Conservation (phyloP, 1,140 invertebrate species). For the Dufourea novaeangliae region DNA sequence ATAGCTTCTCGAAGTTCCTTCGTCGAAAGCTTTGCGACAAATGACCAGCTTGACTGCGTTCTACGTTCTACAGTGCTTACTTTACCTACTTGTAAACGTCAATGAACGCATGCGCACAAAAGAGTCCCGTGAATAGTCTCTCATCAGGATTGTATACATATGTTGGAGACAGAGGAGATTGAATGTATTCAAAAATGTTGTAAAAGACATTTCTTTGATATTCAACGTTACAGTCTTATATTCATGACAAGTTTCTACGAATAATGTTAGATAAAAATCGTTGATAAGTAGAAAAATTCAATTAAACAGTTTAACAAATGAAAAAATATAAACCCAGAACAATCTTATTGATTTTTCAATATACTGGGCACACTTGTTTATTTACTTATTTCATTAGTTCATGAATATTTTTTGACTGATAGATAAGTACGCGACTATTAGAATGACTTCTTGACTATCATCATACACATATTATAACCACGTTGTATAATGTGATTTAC, state of each 20-base stretch:
- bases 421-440: neutral
- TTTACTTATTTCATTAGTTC: neutral
- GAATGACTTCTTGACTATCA: neutral
- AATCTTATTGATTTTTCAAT: constrained; percentile 50
- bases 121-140: constrained; percentile 24
- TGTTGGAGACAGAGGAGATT: constrained; percentile 30
- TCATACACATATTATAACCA: neutral
- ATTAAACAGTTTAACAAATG: neutral
- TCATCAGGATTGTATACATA: constrained; percentile 50
- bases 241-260: neutral
- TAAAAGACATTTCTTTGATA: constrained; percentile 18
- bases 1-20: neutral
- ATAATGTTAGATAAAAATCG: too few species aligned
- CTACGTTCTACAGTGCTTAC: constrained; percentile 30
- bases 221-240: neutral
- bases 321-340: constrained; percentile 25
- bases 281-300: neutral
- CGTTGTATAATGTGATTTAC: too few species aligned
- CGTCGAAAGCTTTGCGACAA: constrained; percentile 30
- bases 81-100: constrained; percentile 40
- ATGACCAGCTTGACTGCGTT: constrained; percentile 36
- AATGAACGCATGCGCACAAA: constrained; percentile 52
- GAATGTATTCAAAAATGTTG: constrained; percentile 37
- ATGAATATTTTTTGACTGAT: neutral
- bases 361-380: neutral